Percentiles rank a stretch among this genome's conserved stretches.
These are phyloP conservation scores for Takifugu ocellatus DNA, from an alignment of 2,797 vertebrate species.

Conservation along the genomic window DNA sequence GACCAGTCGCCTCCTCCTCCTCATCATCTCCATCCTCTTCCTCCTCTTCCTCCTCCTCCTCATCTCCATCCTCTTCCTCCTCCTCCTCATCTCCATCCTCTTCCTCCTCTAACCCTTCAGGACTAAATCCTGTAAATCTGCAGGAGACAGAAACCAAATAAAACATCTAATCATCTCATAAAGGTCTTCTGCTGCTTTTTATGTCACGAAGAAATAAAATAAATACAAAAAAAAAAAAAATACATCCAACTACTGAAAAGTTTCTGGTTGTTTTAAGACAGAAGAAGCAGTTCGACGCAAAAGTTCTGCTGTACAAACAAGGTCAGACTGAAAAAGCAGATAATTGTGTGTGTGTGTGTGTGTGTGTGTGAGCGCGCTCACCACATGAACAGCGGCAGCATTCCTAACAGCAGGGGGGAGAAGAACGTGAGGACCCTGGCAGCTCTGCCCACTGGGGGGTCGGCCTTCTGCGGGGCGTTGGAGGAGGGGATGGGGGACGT, in stretches of 20 bases:
- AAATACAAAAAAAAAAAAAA: no score
- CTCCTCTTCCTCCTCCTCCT: constrained; percentile 45
- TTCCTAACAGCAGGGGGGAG: constrained; percentile 67
- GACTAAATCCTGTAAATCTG: constrained; percentile 65
- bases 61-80: constrained; percentile 35
- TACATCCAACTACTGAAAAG: no score
- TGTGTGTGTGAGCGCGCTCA: constrained; percentile 27
- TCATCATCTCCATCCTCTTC: constrained; percentile 42
- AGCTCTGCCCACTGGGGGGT: constrained; percentile 62
- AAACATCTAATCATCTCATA: constrained; percentile 32
- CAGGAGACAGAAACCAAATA: constrained; percentile 15
- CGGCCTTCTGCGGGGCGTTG: constrained; percentile 72
- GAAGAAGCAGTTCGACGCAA: no score
- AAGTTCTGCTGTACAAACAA: no score
- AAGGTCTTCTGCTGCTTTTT: neutral
- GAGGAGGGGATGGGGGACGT: constrained; percentile 77
- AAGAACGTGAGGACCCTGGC: constrained; percentile 56
- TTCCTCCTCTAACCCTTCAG: constrained; percentile 9
- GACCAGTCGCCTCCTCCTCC: constrained; percentile 56
- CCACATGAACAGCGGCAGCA: constrained; percentile 72
- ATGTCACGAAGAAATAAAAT: constrained; percentile 2
- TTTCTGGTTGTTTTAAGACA: no score
- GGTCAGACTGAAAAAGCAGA: neutral
- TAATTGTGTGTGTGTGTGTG: no score
- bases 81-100: constrained; percentile 47